A percentile compares a stretch with the other conserved stretches of the same genome.
Evolutionary conservation across 2,113 vertebrate species (phyloP).

Genomic region (Mellivora capensis): DNA sequence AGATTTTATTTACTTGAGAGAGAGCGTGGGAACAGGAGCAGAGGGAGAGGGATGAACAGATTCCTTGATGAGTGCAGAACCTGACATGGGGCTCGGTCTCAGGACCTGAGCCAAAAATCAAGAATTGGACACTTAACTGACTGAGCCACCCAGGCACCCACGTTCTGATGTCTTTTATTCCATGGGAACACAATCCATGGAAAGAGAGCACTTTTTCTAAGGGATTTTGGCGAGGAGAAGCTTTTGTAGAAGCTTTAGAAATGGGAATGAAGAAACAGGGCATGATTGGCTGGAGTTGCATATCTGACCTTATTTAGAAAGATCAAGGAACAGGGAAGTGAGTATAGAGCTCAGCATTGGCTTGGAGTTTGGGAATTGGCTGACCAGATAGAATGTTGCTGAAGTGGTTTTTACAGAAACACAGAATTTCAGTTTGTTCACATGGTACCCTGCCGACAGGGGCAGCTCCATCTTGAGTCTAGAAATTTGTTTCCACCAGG

Average conservation of each 20-base stretch:
- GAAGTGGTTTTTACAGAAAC: neutral
- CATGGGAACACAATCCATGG: neutral
- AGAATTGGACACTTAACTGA: neutral
- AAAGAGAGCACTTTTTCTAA: too few relatives aligned
- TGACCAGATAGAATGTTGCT: neutral
- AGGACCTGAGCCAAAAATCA: neutral
- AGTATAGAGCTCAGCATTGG: neutral
- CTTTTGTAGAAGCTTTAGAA: neutral
- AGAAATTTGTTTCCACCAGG: neutral
- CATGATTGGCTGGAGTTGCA: neutral
- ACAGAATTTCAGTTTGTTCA: neutral
- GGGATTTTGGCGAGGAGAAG: too few relatives aligned
- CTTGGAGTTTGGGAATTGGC: neutral
- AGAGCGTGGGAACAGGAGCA: neutral
- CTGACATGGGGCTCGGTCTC: neutral
- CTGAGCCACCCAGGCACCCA: neutral
- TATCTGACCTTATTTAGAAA: neutral
- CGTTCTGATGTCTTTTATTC: neutral
- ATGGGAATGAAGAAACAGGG: too few relatives aligned
- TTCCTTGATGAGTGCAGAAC: neutral
- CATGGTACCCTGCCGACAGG: neutral
- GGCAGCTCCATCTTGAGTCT: neutral
- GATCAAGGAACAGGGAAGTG: neutral
- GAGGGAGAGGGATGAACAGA: neutral
- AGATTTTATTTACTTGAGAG: neutral